Conservation (phyloP, 2,113 vertebrate genomes). For the Corydoras maculifer region DNA sequence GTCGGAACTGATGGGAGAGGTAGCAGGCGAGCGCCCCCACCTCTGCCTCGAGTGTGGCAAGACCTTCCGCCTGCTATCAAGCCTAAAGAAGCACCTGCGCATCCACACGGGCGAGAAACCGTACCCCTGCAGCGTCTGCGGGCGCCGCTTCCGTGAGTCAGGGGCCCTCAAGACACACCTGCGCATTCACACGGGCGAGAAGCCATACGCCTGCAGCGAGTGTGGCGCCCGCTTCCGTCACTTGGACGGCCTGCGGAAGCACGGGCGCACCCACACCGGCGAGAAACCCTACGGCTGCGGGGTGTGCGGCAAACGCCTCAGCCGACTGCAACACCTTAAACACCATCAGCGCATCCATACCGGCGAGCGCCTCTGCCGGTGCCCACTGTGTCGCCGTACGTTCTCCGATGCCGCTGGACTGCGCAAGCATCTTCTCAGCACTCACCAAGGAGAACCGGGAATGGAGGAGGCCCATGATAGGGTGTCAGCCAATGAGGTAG, state of each 20-base stretch:
- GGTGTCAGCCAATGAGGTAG: constrained; percentile 9
- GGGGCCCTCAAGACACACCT: constrained; percentile 71
- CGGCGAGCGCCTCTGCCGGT: constrained; percentile 67
- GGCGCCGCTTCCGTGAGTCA: constrained; percentile 69
- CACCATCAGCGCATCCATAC: constrained; percentile 77
- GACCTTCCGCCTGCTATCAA: constrained; percentile 71
- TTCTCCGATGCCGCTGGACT: constrained; percentile 69
- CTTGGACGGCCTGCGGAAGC: constrained; percentile 69
- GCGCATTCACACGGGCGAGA: constrained; percentile 73
- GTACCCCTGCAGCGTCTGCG: constrained; percentile 67
- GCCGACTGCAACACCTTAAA: constrained; percentile 72
- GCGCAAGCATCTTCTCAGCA: constrained; percentile 64
- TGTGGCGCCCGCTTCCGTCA: constrained; percentile 72
- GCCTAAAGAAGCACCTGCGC: constrained; percentile 73
- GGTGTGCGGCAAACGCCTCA: constrained; percentile 70
- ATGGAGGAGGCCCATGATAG: constrained; percentile 32
- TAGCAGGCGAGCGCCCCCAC: constrained; percentile 61
- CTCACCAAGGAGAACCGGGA: constrained; percentile 53
- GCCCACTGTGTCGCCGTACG: constrained; percentile 69
- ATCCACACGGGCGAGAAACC: constrained; percentile 75
- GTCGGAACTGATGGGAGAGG: constrained; percentile 45
- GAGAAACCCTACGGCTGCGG: constrained; percentile 71
- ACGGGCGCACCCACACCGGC: constrained; percentile 71
- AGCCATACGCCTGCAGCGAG: constrained; percentile 70
- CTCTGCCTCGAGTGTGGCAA: constrained; percentile 72